phyloP scores from a whole-genome alignment of 2,888 invertebrate species.

The Platycnemis pennipes region DNA sequence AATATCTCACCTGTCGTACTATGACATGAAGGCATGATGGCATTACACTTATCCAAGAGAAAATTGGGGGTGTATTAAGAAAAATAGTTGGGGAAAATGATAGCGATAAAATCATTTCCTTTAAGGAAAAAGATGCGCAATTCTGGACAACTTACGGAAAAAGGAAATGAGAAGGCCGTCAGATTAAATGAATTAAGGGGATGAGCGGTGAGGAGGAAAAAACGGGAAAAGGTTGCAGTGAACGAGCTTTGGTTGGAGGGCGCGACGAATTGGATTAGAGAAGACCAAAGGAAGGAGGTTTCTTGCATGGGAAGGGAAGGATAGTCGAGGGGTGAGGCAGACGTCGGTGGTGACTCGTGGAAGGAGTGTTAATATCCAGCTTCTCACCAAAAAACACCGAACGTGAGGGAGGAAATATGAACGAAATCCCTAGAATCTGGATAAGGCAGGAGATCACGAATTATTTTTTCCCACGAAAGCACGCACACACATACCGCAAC shows the following conservation, averaged over 20 bases:
- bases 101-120: too few species aligned
- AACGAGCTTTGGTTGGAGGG: not conserved
- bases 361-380: not conserved
- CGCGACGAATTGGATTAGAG: not conserved
- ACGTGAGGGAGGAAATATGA: not conserved
- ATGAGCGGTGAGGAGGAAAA: not conserved
- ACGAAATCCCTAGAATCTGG: not conserved
- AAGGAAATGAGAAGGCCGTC: too few species aligned
- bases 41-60: too few species aligned
- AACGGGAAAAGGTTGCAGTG: not conserved
- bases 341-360: not conserved
- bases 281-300: not conserved
- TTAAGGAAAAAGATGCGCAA: too few species aligned
- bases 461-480: not conserved
- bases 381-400: not conserved
- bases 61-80: too few species aligned
- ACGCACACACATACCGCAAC: not conserved
- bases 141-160: too few species aligned
- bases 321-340: too few species aligned
- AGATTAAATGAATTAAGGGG: too few species aligned
- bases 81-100: too few species aligned
- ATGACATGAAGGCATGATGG: too few species aligned
- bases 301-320: not conserved
- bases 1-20: too few species aligned
- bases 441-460: not conserved